A percentile compares a stretch with the other conserved stretches of the same genome.
Conservation (phyloP, 2,888 invertebrate species). For the Dryobota labecula region DNA sequence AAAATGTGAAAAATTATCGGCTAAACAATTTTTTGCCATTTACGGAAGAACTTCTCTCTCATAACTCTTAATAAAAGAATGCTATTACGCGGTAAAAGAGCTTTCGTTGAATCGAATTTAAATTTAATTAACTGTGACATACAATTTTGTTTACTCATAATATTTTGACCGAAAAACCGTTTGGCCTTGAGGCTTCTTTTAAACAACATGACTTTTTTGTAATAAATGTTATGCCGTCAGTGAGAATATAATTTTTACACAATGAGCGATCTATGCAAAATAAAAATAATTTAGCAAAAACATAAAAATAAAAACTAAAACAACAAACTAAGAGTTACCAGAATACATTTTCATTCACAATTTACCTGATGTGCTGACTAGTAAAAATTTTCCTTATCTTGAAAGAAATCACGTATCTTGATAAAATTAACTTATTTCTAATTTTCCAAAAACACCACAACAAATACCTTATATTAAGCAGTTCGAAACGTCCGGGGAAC, state of each 20-base stretch:
- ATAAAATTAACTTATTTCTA: constrained; percentile 41
- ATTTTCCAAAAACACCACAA: constrained; percentile 74
- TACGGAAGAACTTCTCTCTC: too few relatives aligned
- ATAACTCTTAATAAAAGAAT: not conserved
- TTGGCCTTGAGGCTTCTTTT: not conserved
- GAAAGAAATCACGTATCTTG: constrained; percentile 54
- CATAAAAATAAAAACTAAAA: constrained; percentile 1
- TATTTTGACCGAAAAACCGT: constrained; percentile 23
- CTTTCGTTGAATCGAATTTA: not conserved
- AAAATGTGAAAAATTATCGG: too few relatives aligned
- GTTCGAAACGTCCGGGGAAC: constrained; percentile 72
- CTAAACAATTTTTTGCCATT: not conserved
- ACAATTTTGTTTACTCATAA: constrained; percentile 22
- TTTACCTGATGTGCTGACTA: constrained; percentile 61
- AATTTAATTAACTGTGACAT: not conserved
- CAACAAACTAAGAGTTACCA: constrained; percentile 4
- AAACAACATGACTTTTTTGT: not conserved
- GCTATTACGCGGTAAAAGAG: not conserved
- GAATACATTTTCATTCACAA: constrained; percentile 44
- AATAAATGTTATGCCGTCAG: not conserved
- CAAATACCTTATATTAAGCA: constrained; percentile 68
- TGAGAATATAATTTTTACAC: constrained; percentile 35
- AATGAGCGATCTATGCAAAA: constrained; percentile 25
- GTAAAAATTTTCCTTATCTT: constrained; percentile 50
- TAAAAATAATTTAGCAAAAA: constrained; percentile 22